Conservation (phyloP, 1,140 invertebrate genomes). For the Listronotus oregonensis region DNA sequence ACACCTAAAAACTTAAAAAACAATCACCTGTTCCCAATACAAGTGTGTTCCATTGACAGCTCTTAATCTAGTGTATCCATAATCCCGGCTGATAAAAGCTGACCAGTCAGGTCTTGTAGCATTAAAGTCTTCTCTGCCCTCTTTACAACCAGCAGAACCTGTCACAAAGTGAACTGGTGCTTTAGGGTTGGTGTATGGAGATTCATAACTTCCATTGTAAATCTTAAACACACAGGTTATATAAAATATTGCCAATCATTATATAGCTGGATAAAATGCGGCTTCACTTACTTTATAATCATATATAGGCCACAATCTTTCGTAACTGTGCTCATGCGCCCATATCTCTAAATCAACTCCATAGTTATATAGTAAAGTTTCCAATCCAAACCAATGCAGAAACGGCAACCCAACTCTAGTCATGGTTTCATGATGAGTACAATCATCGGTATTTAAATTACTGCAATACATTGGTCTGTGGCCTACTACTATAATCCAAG, state of each 20-base stretch:
- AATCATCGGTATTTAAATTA: constrained; percentile 85
- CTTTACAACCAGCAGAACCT: constrained; percentile 86
- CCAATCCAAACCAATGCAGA: constrained; percentile 73
- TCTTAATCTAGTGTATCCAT: constrained; percentile 88
- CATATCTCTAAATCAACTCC: constrained; percentile 94
- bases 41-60: constrained; percentile 85
- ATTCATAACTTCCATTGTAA: constrained; percentile 77
- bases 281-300: constrained; percentile 63
- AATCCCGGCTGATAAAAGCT: constrained; percentile 86
- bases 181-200: constrained; percentile 84
- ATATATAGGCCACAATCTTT: constrained; percentile 92
- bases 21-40: constrained; percentile 83
- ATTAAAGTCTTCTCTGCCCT: constrained; percentile 66
- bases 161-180: constrained; percentile 93
- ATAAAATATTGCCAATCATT: background rate
- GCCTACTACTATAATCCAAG: constrained; percentile 94
- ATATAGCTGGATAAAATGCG: background rate
- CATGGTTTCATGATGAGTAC: constrained; percentile 75
- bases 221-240: constrained; percentile 57
- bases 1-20: too few species aligned
- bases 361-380: constrained; percentile 83
- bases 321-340: constrained; percentile 96
- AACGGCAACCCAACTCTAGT: constrained; percentile 76
- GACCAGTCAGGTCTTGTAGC: constrained; percentile 71
- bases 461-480: constrained; percentile 98